Evolutionary conservation across 2,797 vertebrate species (phyloP).

Genomic region (Enteromius afrohamiltoni): DNA sequence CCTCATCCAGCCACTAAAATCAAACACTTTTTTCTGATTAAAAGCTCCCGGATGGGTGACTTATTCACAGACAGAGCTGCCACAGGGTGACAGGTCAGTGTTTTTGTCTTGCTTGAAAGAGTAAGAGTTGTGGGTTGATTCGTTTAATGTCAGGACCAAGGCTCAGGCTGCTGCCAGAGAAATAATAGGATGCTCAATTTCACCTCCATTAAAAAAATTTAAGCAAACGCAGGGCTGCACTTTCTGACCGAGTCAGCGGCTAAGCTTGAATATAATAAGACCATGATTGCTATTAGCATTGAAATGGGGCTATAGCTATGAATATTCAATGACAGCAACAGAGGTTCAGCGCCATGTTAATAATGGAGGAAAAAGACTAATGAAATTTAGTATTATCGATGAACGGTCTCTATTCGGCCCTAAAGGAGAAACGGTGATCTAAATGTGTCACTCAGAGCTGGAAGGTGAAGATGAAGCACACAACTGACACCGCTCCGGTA

Average conservation of each 20-base stretch:
- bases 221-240: conserved; percentile 38
- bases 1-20: background rate
- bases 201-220: conserved; percentile 36
- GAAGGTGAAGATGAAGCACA: background rate
- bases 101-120: conserved; percentile 9
- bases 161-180: conserved; percentile 33
- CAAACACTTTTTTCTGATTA: conserved; percentile 13
- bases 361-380: conserved; percentile 12
- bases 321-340: conserved; percentile 61
- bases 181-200: conserved; percentile 54
- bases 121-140: conserved; percentile 5
- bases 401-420: background rate
- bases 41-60: background rate
- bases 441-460: background rate
- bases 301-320: conserved; percentile 65
- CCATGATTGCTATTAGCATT: conserved; percentile 73
- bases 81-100: conserved; percentile 1
- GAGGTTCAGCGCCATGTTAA: conserved; percentile 35
- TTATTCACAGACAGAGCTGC: background rate
- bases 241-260: conserved; percentile 64
- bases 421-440: background rate
- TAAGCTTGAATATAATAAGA: conserved; percentile 65
- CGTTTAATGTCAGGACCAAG: conserved; percentile 18
- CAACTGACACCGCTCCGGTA: too few species aligned
- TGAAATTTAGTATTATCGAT: conserved; percentile 1